Evolutionary conservation across 1,140 invertebrate species (phyloP), one percentile per base, ranked within the genome.

Genomic region (Drosophila sp.): DNA sequence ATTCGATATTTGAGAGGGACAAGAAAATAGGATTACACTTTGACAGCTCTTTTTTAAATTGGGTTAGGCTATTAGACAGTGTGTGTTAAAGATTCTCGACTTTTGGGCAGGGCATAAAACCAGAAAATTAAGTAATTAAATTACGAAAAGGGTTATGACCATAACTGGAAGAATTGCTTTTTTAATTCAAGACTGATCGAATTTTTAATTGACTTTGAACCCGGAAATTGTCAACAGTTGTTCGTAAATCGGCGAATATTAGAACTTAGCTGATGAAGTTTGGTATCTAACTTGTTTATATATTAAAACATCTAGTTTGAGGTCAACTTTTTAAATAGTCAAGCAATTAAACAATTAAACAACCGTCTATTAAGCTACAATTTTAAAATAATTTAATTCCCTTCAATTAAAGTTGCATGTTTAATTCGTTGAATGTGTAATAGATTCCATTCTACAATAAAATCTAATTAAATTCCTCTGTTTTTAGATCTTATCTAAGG

Each of bases 11-110:
- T 73, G 58, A 64, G 59, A 57, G 48, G 45, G 21, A 48, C 56
- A 72, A 38, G 43, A 34, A 82, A 82, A 82, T 82, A 84, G 80
- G 80, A 82, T 82, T 62, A 75, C 70, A 67, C 50, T 43, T 75
- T 59, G 59, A 70, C 56, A 64, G 65, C 64, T 75, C 69, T 82
- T 32, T 21, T 21, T 70, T 78, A 62, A 80, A 76, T 81, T 80
- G 72, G 72, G 72, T 48, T 76, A 76, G 58, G 66, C 79, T 45
- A 64, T 51, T 65, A n/a, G n/a, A n/a, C n/a, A n/a, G n/a, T n/a
- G n/a, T n/a, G n/a, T 69, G 78, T 69, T 2, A 81, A 75, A 80
- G 78, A 71, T 51, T 56, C 45, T 51, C 41, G 2, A 66, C 58
- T 66, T 66, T 53, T 34, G 79, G 79, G 80, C 64, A 56, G 46